Evolutionary conservation across 2,888 invertebrate genomes (phyloP), one percentile per base, ranked within the genome.

Genomic region (Cheilosia variabilis): DNA sequence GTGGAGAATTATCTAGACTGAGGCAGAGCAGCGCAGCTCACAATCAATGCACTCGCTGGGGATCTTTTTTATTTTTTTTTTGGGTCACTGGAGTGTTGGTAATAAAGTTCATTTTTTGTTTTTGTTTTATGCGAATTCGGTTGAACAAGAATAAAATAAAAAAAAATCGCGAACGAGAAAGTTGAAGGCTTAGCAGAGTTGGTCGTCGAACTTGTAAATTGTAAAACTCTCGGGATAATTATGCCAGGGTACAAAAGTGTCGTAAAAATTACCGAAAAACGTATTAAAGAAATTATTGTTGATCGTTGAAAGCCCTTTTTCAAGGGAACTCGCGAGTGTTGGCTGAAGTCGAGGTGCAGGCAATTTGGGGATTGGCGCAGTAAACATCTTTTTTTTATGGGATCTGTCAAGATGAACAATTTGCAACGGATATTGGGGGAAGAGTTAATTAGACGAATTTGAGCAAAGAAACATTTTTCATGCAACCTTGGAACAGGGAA

Each of bases 21-120:
- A 37, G 50, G 65, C 55, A 53, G 41, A 43, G 34, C 15, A 7
- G 45, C 15, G 4, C 37, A 37, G 37, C 13, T 0, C 13, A 58
- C 31, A 13, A 76, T 41, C 19, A 37, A 53, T 63, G 73, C 57
- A 52, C 43, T 37, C 24, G 60, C 77, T 65, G 71, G 19, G 62
- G 63, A 69, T 31, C 4, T 15, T 24, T 57, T 45, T 73, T n/a
- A n/a, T n/a, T 65, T 19, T 19, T 66, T 81, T 77, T 81, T 69
- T 75, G 65, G 83, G 79, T 84, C 79, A 84, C 52, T 65, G 34
- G 63, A 78, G 68, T 79, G 63, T 57, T 27, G 50, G 60, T 41
- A 27, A 50, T 45, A 45, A 58, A 65, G 19, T 34, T 24, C 13
- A 31, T 19, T 57, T 63, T 7, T 45, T 45, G 5, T 43, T 45